Base-by-base conservation (phyloP, 2,888 invertebrate genomes). In the Meiosimyza decipiens region DNA sequence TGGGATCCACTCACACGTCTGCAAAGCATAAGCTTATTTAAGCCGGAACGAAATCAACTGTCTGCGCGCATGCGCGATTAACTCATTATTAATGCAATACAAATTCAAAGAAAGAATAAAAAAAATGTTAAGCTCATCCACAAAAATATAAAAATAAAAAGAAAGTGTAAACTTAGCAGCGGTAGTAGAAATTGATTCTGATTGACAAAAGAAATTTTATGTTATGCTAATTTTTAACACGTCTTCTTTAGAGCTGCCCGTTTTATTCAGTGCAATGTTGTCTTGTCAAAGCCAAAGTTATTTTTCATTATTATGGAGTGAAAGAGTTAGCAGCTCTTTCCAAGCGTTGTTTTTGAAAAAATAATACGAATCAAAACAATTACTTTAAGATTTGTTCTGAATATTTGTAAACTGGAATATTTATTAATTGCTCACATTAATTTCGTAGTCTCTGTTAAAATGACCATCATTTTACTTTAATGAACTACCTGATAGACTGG, bases 141-240 rank as follows among this genome's bases (percentile, higher is more conserved):
- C 64, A 13, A 12, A 28, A 18, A 64, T 52, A 18, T 28, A 51
- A 64, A 64, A 64, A 64, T 22, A 64, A 50, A 64, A 51, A 64
- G 64, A 51, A 28, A 50, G 22, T 40, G 18, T 22, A 40, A 33
- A 62, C 11, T 28, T 16, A 16, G n/a, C 16, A 18, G 59, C n/a
- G 5, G 22, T 11, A 28, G 51, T 11, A 51, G 28, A 64, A 64
- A 22, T 64, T 51, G 64, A 64, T 64, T 64, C 64, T 64, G 40
- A 40, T 64, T 18, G 51, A 64, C 64, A 64, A 64, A 64, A 64
- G 64, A 57, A 57, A 57, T 57, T 57, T 57, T 6, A 57, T 57
- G 7, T 57, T 57, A 57, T 57, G 57, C 28, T 28, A 57, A 57
- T 57, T 28, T 28, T 28, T 28, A 28, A 15, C 57, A 57, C 15